Evolutionary conservation across 2,113 vertebrate species (phyloP).

Genomic region (Octodon degus): DNA sequence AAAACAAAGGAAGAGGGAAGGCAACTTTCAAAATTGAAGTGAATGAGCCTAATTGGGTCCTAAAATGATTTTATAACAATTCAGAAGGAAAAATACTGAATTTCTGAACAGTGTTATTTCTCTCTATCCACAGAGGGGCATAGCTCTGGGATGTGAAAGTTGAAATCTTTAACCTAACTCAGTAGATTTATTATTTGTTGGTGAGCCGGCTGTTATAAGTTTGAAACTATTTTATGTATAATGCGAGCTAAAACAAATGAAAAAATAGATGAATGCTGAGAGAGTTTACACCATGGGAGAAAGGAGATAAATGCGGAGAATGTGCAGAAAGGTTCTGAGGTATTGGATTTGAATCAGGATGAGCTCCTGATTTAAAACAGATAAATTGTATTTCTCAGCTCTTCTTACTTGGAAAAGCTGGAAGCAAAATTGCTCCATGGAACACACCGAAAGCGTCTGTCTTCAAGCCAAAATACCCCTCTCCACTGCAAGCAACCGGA

Average conservation of each 20-base stretch:
- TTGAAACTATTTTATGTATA: neutral
- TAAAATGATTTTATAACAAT: neutral
- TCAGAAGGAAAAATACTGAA: neutral
- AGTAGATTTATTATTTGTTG: neutral
- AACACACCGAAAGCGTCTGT: neutral
- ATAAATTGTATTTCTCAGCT: neutral
- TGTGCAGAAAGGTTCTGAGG: neutral
- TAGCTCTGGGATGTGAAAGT: neutral
- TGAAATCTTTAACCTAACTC: neutral
- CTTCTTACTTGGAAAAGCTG: neutral
- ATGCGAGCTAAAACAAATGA: neutral
- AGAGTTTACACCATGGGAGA: neutral
- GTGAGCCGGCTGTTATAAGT: neutral
- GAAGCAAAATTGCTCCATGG: fast-evolving
- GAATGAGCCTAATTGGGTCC: neutral
- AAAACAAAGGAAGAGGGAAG: neutral
- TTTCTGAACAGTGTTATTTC: neutral
- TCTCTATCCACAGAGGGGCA: neutral
- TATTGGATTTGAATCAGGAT: neutral
- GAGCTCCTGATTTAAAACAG: conserved; percentile 21
- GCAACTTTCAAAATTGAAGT: neutral
- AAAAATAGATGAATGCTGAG: neutral
- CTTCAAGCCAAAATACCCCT: neutral
- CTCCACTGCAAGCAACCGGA: neutral
- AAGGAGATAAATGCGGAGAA: neutral